Conservation (phyloP, 64 coral and sea anemone species). For the Dendronephthya gigantea region DNA sequence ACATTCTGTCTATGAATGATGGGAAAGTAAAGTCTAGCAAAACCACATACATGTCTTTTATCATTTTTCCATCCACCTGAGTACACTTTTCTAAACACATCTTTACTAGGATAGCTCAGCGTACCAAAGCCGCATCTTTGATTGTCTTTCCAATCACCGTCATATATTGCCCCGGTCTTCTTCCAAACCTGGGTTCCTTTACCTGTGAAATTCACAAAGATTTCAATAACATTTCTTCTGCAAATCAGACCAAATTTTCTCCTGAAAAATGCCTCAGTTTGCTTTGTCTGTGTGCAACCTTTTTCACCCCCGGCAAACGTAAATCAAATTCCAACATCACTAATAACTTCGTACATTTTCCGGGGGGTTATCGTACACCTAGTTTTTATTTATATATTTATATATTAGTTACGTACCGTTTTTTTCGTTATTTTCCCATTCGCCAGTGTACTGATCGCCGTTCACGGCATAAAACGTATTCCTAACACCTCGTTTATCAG, state of each 20-base stretch:
- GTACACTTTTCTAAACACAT: constrained; percentile 83
- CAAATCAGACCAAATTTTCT: background rate
- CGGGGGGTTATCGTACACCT: background rate
- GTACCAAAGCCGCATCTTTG: constrained; percentile 92
- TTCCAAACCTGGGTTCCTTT: constrained; percentile 98
- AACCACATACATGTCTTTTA: constrained; percentile 67
- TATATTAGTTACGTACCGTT: constrained; percentile 57
- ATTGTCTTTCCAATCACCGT: constrained; percentile 97
- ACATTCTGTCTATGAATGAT: no score
- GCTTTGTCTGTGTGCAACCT: no score
- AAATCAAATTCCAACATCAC: background rate
- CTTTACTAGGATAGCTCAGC: constrained; percentile 52
- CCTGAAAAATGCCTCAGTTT: background rate
- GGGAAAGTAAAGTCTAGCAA: no score
- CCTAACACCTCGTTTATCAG: constrained; percentile 90
- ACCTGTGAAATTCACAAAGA: constrained; percentile 24
- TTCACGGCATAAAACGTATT: constrained; percentile 91
- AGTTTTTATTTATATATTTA: background rate
- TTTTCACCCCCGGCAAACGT: background rate
- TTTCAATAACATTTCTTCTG: no score
- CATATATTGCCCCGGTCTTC: constrained; percentile 90
- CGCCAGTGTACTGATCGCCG: constrained; percentile 90
- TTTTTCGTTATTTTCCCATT: constrained; percentile 86
- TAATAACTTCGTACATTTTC: background rate
- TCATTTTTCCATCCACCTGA: constrained; percentile 99